These are phyloP conservation scores for Mesorhabditis spiculigera DNA, from an alignment of 2,888 invertebrate species.

Conservation along the genomic window DNA sequence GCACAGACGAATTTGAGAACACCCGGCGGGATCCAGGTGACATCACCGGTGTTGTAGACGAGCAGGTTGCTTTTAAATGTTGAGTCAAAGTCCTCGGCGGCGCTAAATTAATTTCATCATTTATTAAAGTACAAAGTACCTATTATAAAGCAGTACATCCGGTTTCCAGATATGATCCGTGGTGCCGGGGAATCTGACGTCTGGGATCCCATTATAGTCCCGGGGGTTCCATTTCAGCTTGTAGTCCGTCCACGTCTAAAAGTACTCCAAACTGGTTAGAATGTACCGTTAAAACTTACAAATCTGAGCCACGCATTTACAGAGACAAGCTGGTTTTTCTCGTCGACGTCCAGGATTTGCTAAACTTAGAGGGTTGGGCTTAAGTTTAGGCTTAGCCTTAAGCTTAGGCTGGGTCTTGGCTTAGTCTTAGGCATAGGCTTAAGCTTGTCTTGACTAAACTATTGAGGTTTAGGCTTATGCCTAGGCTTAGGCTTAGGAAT, in stretches of 20 bases:
- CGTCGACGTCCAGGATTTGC: conserved; percentile 63
- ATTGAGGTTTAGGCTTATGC: too few relatives aligned
- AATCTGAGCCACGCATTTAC: conserved; percentile 52
- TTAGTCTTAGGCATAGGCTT: too few relatives aligned
- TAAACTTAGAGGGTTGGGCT: background rate
- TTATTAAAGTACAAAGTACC: background rate
- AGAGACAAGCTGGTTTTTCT: conserved; percentile 49
- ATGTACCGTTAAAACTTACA: conserved; percentile 20
- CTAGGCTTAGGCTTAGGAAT: too few relatives aligned
- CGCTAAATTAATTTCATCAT: conserved; percentile 22
- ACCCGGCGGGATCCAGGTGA: conserved; percentile 53
- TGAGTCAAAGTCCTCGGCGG: conserved; percentile 44
- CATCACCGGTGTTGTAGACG: conserved; percentile 42
- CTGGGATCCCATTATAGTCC: conserved; percentile 43
- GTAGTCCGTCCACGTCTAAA: conserved; percentile 46
- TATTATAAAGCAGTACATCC: conserved; percentile 66
- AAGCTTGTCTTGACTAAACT: too few relatives aligned
- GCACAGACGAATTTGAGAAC: conserved; percentile 40
- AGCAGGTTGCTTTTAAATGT: conserved; percentile 44
- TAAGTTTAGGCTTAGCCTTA: too few relatives aligned
- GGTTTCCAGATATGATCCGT: conserved; percentile 80
- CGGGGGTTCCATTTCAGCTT: conserved; percentile 47
- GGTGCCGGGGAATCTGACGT: conserved; percentile 47
- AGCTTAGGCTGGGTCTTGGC: too few relatives aligned
- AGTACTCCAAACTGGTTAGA: background rate